phyloP scores from a whole-genome alignment of 1,140 invertebrate species.

The Pseudoatta argentina region DNA sequence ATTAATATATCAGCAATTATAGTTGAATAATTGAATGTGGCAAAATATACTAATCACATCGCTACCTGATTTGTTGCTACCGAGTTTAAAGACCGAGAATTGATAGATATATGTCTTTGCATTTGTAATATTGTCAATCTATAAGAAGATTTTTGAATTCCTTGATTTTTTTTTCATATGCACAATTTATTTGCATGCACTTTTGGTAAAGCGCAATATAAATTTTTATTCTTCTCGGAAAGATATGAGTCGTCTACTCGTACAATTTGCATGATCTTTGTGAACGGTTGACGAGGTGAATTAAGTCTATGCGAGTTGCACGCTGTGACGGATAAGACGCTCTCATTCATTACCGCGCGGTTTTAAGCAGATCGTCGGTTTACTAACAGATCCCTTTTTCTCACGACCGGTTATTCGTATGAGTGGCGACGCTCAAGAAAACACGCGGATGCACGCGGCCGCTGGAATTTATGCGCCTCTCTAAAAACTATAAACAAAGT shows the following conservation, averaged over 20 bases:
- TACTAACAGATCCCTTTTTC: constrained; percentile 71
- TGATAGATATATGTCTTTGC: constrained; percentile 31
- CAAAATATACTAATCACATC: constrained; percentile 22
- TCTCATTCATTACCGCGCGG: constrained; percentile 33
- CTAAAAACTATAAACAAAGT: constrained; percentile 71
- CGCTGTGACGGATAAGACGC: constrained; percentile 16
- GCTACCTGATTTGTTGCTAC: background rate
- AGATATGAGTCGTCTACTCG: background rate
- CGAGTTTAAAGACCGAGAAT: background rate
- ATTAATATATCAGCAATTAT: constrained; percentile 39
- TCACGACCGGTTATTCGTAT: constrained; percentile 61
- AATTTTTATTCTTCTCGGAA: background rate
- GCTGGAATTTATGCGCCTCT: constrained; percentile 35
- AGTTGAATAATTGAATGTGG: constrained; percentile 15
- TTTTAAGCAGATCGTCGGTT: constrained; percentile 43
- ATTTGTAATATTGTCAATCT: background rate
- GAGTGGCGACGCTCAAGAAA: constrained; percentile 12
- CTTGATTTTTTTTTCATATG: constrained; percentile 2
- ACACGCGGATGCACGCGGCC: constrained; percentile 33
- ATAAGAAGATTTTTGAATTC: background rate
- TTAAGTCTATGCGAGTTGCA: background rate
- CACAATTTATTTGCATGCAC: background rate
- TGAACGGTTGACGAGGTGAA: constrained; percentile 10
- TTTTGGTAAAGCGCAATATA: constrained; percentile 1
- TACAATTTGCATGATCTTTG: constrained; percentile 45